phyloP scores from a whole-genome alignment of 2,797 vertebrate species.

The Chromobotia macracanthus region DNA sequence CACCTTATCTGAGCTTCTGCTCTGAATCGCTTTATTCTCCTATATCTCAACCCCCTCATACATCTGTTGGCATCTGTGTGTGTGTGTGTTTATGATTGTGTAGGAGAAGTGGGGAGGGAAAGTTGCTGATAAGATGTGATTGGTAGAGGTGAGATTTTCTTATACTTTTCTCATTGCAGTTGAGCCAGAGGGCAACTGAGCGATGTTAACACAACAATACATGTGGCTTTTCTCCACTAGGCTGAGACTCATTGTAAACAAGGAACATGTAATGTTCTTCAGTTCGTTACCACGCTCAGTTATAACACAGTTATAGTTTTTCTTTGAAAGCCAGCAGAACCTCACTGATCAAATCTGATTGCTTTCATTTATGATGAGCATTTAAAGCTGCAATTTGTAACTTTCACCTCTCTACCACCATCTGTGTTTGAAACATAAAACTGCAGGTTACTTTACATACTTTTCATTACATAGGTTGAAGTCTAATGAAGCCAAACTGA shows the following conservation, averaged over 20 bases:
- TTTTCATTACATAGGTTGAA: too few species aligned
- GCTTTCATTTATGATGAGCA: too few species aligned
- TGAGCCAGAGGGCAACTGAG: constrained; percentile 33
- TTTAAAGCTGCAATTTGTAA: too few species aligned
- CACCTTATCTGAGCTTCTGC: constrained; percentile 1
- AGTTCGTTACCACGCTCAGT: not conserved
- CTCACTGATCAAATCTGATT: not conserved
- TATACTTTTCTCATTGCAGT: constrained; percentile 39
- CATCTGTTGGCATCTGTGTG: constrained; percentile 17
- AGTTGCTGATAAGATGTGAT: constrained; percentile 41
- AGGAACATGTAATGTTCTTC: not conserved
- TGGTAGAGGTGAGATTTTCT: constrained; percentile 38
- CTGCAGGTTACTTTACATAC: too few species aligned
- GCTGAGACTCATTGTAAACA: constrained; percentile 8
- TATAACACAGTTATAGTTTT: too few species aligned
- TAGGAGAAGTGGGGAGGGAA: not conserved
- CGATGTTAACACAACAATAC: constrained; percentile 22
- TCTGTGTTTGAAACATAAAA: too few species aligned
- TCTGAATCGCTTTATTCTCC: constrained; percentile 9
- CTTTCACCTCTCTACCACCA: too few species aligned
- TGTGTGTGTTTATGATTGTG: constrained; percentile 32
- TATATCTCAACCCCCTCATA: constrained; percentile 16
- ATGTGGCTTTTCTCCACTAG: constrained; percentile 21
- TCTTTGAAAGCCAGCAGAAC: not conserved
- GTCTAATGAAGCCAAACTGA: too few species aligned